Evolutionary conservation across 1,140 invertebrate genomes (phyloP).

Genomic region (Nomia melanderi): DNA sequence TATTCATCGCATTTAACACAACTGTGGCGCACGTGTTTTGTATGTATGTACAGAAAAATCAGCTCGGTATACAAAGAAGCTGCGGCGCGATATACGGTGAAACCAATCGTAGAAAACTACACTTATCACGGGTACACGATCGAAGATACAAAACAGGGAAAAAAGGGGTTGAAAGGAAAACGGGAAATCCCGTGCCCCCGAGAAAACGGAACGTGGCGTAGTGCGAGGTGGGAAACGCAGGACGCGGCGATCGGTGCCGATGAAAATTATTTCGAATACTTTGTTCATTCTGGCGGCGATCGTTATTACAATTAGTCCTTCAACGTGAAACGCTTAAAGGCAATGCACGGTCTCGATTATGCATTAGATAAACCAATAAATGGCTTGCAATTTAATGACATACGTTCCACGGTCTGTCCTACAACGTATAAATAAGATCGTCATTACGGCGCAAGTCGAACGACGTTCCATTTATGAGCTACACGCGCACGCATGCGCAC

Average conservation of each 20-base stretch:
- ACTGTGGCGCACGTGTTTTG: constrained; percentile 17
- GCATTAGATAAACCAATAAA: constrained; percentile 16
- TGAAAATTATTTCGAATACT: not conserved
- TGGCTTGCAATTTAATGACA: constrained; percentile 21
- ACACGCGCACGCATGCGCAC: too few species aligned
- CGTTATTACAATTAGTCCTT: constrained; percentile 36
- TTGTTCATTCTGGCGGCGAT: constrained; percentile 9
- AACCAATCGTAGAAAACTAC: constrained; percentile 37
- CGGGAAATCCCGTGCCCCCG: not conserved
- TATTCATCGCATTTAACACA: constrained; percentile 27
- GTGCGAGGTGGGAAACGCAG: too few species aligned
- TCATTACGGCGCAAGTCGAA: constrained; percentile 29
- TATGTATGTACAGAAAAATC: constrained; percentile 25
- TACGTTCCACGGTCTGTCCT: constrained; percentile 25
- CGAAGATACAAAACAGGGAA: too few species aligned
- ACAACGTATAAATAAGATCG: constrained; percentile 37
- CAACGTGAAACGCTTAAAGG: constrained; percentile 21
- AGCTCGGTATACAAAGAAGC: constrained; percentile 29
- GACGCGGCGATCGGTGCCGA: too few species aligned
- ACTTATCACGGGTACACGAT: constrained; percentile 7
- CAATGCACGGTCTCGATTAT: constrained; percentile 17
- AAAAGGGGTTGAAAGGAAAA: not conserved
- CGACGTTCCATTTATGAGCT: not conserved
- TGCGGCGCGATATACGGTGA: constrained; percentile 22
- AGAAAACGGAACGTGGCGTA: too few species aligned